Evolutionary conservation across 2,888 invertebrate genomes (phyloP).

Genomic region (Drosophila mulleri): DNA sequence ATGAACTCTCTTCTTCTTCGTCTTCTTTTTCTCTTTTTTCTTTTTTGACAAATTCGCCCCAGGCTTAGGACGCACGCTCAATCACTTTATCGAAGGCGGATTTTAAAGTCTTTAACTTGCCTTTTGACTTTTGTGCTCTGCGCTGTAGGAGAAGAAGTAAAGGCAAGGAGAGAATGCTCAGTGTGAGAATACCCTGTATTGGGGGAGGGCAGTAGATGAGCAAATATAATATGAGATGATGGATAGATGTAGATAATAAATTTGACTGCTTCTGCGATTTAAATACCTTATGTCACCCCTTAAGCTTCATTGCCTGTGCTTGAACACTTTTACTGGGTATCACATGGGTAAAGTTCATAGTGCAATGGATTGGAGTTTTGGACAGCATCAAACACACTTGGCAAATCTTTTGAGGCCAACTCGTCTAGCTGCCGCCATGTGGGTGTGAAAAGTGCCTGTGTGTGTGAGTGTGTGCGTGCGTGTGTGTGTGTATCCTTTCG

Average conservation of each 20-base stretch:
- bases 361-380: conserved; percentile 65
- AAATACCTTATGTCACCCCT: background rate
- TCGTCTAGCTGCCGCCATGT: conserved; percentile 34
- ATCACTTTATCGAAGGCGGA: conserved; percentile 72
- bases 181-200: background rate
- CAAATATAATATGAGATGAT: background rate
- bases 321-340: conserved; percentile 3
- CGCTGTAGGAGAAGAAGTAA: conserved; percentile 8
- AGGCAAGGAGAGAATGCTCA: background rate
- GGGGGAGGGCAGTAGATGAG: too few relatives aligned
- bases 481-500: conserved; percentile 25
- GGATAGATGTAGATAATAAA: background rate
- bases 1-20: conserved; percentile 36
- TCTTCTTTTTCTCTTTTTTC: background rate
- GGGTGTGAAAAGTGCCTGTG: conserved; percentile 2
- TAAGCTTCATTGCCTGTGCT: background rate
- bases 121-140: conserved; percentile 66
- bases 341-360: conserved; percentile 51
- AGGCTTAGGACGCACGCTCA: conserved; percentile 60
- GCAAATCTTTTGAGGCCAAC: conserved; percentile 70
- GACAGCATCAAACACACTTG: conserved; percentile 55
- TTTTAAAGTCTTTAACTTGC: conserved; percentile 77
- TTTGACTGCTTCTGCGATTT: too few relatives aligned
- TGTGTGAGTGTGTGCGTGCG: background rate
- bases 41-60: conserved; percentile 65